Base-by-base conservation (phyloP, 2,797 vertebrate genomes). In the Clamator glandarius region DNA sequence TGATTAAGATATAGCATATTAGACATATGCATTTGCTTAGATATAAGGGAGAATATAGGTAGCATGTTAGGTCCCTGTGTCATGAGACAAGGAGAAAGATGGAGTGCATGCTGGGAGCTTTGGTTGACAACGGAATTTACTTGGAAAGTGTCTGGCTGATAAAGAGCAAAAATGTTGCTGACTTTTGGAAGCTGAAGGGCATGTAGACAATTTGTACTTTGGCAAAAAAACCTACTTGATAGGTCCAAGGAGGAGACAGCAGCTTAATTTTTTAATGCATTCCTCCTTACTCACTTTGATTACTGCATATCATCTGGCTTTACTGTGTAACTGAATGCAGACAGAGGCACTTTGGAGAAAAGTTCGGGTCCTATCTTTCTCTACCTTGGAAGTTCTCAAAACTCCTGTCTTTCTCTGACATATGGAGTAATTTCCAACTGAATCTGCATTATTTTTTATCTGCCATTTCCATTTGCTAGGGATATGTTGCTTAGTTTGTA, bases 1-100 rank as follows among this genome's bases (percentile, higher is more conserved):
- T 54, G 80, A 96, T 95, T 93, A 95, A 95, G 89, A 82, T 69
- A 58, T 75, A 69, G 57, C 86, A 77, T 39, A 50, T 36, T 5
- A 95, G 89, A 41, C 16, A 7, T 33, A 42, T 4, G 18, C n/a
- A 33, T 76, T 88, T 93, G 42, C 62, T 69, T 57, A 72, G 62
- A 16, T 67, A 35, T 0, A 2, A 57, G 26, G 44, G 26, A 63
- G 35, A 86, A 84, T 41, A 48, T 0, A 57, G 73, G 67, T 19
- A 64, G 51, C 29, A 9, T 58, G n/a, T 48, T 62, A 91, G 48
- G 55, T 36, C 44, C 15, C 21, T 28, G 25, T 51, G 55, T 67
- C 44, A 6, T 26, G 64, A 79, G 73, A n/a, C 29, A 59, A 62
- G 33, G 74, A 63, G 54, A 21, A 67, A n/a, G 41, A 48, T 46